Evolutionary conservation across 2,888 invertebrate species (phyloP).

Genomic region (Glomeris marginata): DNA sequence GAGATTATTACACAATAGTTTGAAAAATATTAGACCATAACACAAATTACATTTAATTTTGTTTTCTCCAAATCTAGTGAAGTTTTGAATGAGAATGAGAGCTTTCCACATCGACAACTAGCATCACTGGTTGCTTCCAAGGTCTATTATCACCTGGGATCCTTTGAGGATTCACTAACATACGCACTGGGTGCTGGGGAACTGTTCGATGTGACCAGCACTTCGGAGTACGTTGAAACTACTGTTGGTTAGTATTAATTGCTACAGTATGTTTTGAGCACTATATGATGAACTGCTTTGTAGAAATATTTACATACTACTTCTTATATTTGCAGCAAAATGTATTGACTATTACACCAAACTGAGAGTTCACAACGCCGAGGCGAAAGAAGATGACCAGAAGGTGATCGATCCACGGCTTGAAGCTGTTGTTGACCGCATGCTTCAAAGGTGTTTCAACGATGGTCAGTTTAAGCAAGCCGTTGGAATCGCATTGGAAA

Average conservation of each 20-base stretch:
- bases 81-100: constrained; percentile 84
- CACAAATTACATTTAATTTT: constrained; percentile 17
- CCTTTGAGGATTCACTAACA: constrained; percentile 92
- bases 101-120: constrained; percentile 67
- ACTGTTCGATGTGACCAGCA: constrained; percentile 84
- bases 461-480: constrained; percentile 93
- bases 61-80: constrained; percentile 53
- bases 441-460: constrained; percentile 91
- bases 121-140: constrained; percentile 97
- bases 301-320: no score
- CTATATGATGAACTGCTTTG: not conserved
- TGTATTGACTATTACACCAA: constrained; percentile 95
- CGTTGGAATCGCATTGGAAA: constrained; percentile 89
- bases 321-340: constrained; percentile 46
- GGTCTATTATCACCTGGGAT: constrained; percentile 90
- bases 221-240: constrained; percentile 92
- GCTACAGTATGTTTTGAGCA: not conserved
- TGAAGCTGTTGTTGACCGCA: constrained; percentile 86
- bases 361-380: constrained; percentile 49
- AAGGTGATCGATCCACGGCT: constrained; percentile 37
- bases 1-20: no score
- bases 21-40: not conserved
- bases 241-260: constrained; percentile 49
- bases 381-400: constrained; percentile 48
- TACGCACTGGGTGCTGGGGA: constrained; percentile 92